phyloP scores from a whole-genome alignment of 2,888 invertebrate genomes.

The Elysia crispata region DNA sequence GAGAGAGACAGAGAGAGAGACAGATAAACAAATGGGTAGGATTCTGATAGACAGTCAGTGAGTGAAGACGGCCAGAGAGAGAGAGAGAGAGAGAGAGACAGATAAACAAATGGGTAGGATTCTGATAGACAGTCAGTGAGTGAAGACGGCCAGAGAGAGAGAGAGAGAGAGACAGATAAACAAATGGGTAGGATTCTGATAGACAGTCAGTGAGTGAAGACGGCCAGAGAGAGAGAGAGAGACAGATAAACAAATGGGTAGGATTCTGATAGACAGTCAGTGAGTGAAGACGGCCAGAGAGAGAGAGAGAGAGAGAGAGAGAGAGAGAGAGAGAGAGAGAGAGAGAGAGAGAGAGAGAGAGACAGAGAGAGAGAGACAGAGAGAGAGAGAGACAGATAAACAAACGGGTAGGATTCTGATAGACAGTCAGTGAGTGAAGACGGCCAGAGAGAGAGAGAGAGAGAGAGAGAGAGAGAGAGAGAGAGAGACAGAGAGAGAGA shows the following conservation, averaged over 20 bases:
- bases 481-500: slow-evolving; percentile 14
- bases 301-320: slow-evolving; percentile 18
- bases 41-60: too few species aligned
- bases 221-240: background rate
- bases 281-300: too few species aligned
- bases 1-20: background rate
- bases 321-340: background rate
- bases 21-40: too few species aligned
- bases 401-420: background rate
- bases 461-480: background rate
- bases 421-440: background rate
- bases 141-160: background rate
- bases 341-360: slow-evolving; percentile 5
- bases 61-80: background rate
- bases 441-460: slow-evolving; percentile 10
- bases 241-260: background rate
- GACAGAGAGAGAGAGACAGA: background rate
- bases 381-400: slow-evolving; percentile 3
- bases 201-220: slow-evolving; percentile 25
- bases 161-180: slow-evolving; percentile 28
- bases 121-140: background rate
- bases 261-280: background rate
- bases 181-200: too few species aligned
- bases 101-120: background rate
- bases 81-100: slow-evolving; percentile 16